These are phyloP conservation scores for Microtus richardsoni DNA, from an alignment of 2,113 vertebrate genomes.

Conservation along the genomic window DNA sequence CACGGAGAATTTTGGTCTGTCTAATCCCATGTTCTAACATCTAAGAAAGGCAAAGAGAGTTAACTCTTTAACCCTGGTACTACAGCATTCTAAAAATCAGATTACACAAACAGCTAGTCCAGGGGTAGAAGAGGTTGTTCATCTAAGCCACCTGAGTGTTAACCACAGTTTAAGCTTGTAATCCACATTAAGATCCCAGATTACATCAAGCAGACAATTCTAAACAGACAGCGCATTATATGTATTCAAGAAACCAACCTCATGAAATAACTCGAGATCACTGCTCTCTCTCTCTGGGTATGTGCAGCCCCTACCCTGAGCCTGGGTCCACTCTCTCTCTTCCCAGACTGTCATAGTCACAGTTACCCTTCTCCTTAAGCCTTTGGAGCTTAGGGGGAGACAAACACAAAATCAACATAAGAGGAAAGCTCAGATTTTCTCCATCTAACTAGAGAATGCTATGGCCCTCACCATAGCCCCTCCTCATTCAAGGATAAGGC, in stretches of 20 bases:
- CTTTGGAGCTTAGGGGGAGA: conserved; percentile 6
- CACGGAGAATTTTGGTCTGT: not conserved
- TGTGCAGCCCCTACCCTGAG: not conserved
- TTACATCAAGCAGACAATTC: not conserved
- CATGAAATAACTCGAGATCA: not conserved
- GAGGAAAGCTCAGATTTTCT: not conserved
- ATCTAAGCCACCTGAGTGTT: not conserved
- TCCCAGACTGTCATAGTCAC: conserved; percentile 28
- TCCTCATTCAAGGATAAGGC: not conserved
- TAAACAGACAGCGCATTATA: not conserved
- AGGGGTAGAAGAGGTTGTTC: not conserved
- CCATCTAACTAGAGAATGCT: conserved; percentile 1
- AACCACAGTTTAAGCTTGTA: conserved; percentile 38
- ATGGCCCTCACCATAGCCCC: not conserved
- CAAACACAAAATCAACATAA: not conserved
- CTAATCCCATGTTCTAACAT: conserved; percentile 21
- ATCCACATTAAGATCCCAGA: not conserved
- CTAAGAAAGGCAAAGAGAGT: conserved; percentile 21
- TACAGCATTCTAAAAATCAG: conserved; percentile 42
- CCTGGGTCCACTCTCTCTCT: not conserved
- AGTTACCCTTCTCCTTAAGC: not conserved
- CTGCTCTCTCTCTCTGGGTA: not conserved
- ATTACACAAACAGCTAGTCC: conserved; percentile 43
- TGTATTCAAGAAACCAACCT: conserved; percentile 5
- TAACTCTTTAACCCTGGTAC: not conserved